Evolutionary conservation across 2,888 invertebrate genomes (phyloP).

Genomic region (Drosophila mercatorum): DNA sequence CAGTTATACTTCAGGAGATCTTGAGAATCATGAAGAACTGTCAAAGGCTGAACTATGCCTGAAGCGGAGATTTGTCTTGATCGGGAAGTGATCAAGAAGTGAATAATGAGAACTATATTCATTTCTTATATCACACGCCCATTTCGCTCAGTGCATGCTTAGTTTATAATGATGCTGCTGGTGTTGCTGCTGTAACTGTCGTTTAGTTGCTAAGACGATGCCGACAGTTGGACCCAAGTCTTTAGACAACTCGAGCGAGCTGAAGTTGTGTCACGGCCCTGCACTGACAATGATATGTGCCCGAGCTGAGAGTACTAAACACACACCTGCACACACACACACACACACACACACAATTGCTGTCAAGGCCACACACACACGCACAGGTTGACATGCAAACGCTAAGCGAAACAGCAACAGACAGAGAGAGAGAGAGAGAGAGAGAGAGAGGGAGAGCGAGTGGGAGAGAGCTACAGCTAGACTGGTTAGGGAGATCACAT

Average conservation of each 20-base stretch:
- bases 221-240: constrained; percentile 74
- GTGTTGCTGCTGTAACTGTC: constrained; percentile 49
- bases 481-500: not conserved
- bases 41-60: no score
- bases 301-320: constrained; percentile 38
- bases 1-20: no score
- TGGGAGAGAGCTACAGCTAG: not conserved
- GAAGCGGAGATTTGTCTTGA: no score
- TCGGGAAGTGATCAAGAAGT: no score
- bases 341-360: constrained; percentile 17
- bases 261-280: constrained; percentile 67
- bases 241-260: constrained; percentile 79
- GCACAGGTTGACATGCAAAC: constrained; percentile 20
- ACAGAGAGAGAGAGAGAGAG: not conserved
- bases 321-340: constrained; percentile 7
- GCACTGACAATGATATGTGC: constrained; percentile 76
- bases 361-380: constrained; percentile 17
- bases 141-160: constrained; percentile 54
- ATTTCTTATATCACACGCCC: not conserved
- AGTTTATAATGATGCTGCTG: constrained; percentile 72
- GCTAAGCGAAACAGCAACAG: constrained; percentile 5
- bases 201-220: constrained; percentile 78
- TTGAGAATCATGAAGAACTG: no score
- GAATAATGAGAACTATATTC: no score
- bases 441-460: not conserved